These are phyloP conservation scores for Sceloporus undulatus DNA, from an alignment of 2,113 vertebrate species.

Conservation along the genomic window DNA sequence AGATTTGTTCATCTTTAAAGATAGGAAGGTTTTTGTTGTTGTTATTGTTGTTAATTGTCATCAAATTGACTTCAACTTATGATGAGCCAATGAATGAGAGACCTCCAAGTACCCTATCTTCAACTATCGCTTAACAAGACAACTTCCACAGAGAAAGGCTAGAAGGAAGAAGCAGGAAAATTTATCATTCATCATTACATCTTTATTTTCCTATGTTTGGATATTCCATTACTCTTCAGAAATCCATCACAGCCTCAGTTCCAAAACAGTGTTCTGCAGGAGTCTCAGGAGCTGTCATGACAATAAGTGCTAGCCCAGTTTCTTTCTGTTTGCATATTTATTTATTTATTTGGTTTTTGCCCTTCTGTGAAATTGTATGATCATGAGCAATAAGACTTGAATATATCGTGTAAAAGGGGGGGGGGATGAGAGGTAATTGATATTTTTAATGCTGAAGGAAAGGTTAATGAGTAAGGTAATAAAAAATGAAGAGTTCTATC, in stretches of 20 bases:
- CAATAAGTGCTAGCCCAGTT: conserved; percentile 18
- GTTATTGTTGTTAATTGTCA: too few relatives aligned
- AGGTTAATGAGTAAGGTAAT: conserved; percentile 55
- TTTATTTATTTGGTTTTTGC: conserved; percentile 20
- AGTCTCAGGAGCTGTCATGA: conserved; percentile 33
- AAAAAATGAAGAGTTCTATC: background rate
- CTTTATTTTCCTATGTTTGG: background rate
- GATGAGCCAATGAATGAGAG: too few relatives aligned
- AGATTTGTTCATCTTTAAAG: too few relatives aligned
- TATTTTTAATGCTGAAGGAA: conserved; percentile 48
- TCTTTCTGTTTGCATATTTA: conserved; percentile 49
- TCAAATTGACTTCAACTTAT: too few relatives aligned
- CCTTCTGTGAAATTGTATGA: conserved; percentile 36
- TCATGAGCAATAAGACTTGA: conserved; percentile 33
- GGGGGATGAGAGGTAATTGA: conserved; percentile 44
- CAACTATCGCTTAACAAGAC: too few relatives aligned
- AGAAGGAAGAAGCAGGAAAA: background rate
- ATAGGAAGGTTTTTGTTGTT: too few relatives aligned
- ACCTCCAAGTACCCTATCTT: too few relatives aligned
- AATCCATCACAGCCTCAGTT: background rate
- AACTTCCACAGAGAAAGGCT: background rate
- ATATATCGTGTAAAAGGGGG: background rate
- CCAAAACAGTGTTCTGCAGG: background rate
- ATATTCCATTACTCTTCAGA: conserved; percentile 7
- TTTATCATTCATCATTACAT: background rate